Percentiles rank a stretch among this genome's conserved stretches.
Conservation (phyloP, 1,140 invertebrate species). For the Leptinotarsa texana region DNA sequence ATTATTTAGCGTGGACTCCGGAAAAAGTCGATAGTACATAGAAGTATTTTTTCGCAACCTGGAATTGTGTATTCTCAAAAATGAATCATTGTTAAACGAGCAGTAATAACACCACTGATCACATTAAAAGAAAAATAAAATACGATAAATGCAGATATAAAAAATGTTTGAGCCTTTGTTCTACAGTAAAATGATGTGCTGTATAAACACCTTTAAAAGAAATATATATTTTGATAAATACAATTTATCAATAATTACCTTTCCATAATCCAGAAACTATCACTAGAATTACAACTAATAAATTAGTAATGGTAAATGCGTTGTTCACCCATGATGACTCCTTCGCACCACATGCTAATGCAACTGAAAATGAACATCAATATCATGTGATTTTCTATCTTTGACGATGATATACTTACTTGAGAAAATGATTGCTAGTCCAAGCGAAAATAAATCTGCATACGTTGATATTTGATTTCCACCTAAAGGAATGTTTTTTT, state of each 20-base stretch:
- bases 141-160: no score
- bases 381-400: background rate
- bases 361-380: conserved; percentile 51
- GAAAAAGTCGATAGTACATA: no score
- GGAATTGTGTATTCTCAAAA: no score
- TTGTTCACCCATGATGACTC: conserved; percentile 77
- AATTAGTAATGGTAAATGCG: conserved; percentile 73
- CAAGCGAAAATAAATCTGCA: conserved; percentile 70
- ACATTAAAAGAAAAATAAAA: background rate
- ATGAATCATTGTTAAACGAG: no score
- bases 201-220: no score
- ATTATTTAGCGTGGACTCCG: no score
- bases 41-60: no score
- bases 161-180: no score
- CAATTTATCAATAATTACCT: conserved; percentile 52
- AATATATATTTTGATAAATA: no score
- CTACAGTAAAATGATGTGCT: no score
- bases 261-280: conserved; percentile 73
- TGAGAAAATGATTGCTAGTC: conserved; percentile 63
- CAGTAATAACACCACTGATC: background rate
- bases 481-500: conserved; percentile 62
- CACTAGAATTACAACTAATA: conserved; percentile 72
- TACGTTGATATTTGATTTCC: conserved; percentile 65
- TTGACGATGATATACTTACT: conserved; percentile 50
- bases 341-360: conserved; percentile 71